Evolutionary conservation across 2,888 invertebrate species (phyloP), one percentile per base, ranked within the genome.

Genomic region (Xylophagus ater): DNA sequence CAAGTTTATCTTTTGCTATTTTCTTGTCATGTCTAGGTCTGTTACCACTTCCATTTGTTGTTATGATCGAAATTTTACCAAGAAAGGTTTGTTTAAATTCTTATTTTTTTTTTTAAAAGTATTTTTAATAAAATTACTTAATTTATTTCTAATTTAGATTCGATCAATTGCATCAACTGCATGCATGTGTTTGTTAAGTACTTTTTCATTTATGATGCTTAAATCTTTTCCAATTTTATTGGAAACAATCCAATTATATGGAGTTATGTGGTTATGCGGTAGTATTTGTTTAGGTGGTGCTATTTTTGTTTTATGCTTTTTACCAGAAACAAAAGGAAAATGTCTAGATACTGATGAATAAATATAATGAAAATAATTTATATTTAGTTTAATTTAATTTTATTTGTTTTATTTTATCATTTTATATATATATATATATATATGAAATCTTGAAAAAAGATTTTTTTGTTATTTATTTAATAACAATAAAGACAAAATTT

Each of bases 251-350:
- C 55, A 57, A 21, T 48, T 64, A 8, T 51, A 57, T 3, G 47
- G 50, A 2, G 55, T 55, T 3, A 59, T 65, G 60, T 60, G 56
- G 54, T 52, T 56, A 4, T 61, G 57, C n/a, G 53, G 57, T 1
- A 18, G 37, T 3, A 48, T 55, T 4, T 51, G 52, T 15, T 30
- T 51, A 0, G 10, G 55, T 2, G 55, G 55, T 13, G 56, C 55
- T 15, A n/a, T 59, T 0, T 60, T 60, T 31, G 48, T 60, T 20
- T 34, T 52, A 7, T 28, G 56, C 3, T 58, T 52, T 32, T 33
- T 65, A 24, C 51, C 52, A 7, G 64, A 64, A 46, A 64, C 64
- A 1, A 61, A 60, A 25, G 59, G 58, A 12, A 61, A 57, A 47
- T 53, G 53, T 2, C 51, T 62, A 50, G 33, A 25, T 17, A n/a